Percentiles rank a stretch among this genome's conserved stretches.
Evolutionary conservation across 1,140 invertebrate species (phyloP).

Genomic region (Ctenoplectra terminalis): DNA sequence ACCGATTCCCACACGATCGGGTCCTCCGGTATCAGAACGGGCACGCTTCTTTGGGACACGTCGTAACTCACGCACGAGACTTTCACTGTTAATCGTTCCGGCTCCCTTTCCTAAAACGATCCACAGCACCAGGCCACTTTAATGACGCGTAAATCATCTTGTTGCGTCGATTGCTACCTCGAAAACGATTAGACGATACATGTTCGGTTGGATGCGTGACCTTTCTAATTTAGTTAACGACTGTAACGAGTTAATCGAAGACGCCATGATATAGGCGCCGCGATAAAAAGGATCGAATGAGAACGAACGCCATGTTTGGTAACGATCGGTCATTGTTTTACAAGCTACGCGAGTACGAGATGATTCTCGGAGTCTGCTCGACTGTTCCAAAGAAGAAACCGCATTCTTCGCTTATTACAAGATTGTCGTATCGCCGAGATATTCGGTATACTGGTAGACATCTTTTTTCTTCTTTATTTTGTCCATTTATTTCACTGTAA

Average conservation of each 20-base stretch:
- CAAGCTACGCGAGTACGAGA: neutral
- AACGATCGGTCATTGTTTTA: neutral
- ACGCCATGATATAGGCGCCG: neutral
- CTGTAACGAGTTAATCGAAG: conserved; percentile 54
- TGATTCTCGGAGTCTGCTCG: neutral
- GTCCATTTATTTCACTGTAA: neutral
- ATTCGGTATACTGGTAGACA: neutral
- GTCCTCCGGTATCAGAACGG: neutral
- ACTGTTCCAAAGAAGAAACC: neutral
- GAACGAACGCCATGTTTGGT: neutral
- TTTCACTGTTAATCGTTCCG: conserved; percentile 59
- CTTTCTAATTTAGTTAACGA: conserved; percentile 51
- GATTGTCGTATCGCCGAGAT: neutral
- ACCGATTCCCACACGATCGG: neutral
- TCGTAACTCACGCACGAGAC: conserved; percentile 52
- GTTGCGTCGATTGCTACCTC: conserved; percentile 23
- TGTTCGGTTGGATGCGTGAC: neutral
- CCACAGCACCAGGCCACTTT: conserved; percentile 7
- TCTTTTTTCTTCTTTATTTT: neutral
- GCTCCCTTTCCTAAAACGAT: conserved; percentile 35
- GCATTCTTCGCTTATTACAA: neutral
- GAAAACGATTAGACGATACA: conserved; percentile 17
- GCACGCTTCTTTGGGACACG: conserved; percentile 26
- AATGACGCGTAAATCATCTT: conserved; percentile 62
- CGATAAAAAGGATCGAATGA: neutral